Evolutionary conservation across 2,888 invertebrate species (phyloP), one percentile per base, ranked within the genome.

Genomic region (Xanthia icteritia): DNA sequence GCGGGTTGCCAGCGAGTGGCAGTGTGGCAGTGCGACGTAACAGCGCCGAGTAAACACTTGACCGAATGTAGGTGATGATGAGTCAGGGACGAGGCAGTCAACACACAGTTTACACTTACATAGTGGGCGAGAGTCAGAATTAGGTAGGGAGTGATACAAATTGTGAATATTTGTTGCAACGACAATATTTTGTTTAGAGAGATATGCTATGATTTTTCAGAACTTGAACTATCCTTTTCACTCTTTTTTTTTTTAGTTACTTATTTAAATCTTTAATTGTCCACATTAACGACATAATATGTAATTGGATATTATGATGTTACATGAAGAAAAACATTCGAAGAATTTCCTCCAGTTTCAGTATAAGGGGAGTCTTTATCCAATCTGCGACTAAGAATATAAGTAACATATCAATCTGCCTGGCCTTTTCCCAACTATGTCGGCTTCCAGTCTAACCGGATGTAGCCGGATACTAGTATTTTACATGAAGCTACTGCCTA

Each of bases 1-100:
- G 88, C 82, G 23, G n/a, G 9, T 0, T 42, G 89, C 87, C 87
- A 88, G 85, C 76, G 77, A 76, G 63, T 71, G 36, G 68, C 72
- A 48, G 54, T 27, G 66, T 36, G 70, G 79, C 70, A 42, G 56
- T 17, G 60, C 63, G 56, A 73, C 83, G 87, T 87, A 72, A 85
- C 76, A 31, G 73, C 23, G 66, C 36, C 6, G 60, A 65, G 83
- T 83, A 83, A 70, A 86, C 84, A 79, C 83, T 79, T 27, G 45
- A 45, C 68, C 31, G 63, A 51, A 73, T 76, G 79, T 83, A 73
- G 68, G 83, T 66, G 67, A 76, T 39, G 65, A 68, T 82, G 81
- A 86, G 69, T 84, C 86, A 84, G 77, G 64, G 63, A 15, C 20
- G 31, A 27, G n/a, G 31, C 31, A 68, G 45, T 2, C 48, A 27